Base-by-base conservation (phyloP, 2,888 invertebrate species). In the Lasioglossum figueresi region DNA sequence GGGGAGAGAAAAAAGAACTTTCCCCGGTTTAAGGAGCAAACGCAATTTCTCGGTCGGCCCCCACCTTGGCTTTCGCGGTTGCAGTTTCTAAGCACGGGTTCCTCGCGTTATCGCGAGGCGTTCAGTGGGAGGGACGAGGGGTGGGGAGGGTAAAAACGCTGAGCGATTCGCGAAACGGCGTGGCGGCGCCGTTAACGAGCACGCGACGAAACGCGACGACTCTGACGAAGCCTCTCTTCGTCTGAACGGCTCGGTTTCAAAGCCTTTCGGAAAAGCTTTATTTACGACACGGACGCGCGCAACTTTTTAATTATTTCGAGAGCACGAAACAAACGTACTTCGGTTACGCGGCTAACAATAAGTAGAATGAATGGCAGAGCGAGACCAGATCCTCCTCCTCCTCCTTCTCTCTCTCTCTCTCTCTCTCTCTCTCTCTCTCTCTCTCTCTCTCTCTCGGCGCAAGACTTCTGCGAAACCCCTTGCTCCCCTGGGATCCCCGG, bases 41-140 rank as follows among this genome's bases (percentile, higher is more conserved):
- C 86, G 88, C 81, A 88, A 91, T 91, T 91, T 91, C 91, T 91
- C 91, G 66, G 31, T 80, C 88, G 87, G 71, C 88, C 87, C 87
- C 88, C 89, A 83, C 88, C 88, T 88, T 86, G 85, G 88, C 88
- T 90, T 87, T 79, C 83, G 83, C 83, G 84, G 89, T 90, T 90
- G 91, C 89, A 91, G 91, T 92, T 91, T 91, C 91, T 92, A 89
- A 91, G 90, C 92, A 91, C 90, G 89, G 85, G 80, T 73, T 43
- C 43, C 43, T 75, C 37, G 23, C 12, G 68, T 68, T 68, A 40
- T 12, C n/a, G 37, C 68, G n/a, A 40, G 12, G 19, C 23, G 23
- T 8, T 2, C 3, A 6, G 4, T 0, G 34, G 31, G 66, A 23
- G 19, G 5, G 6, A 16, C 4, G 10, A 34, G 23, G 37, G 5